Percentiles rank a stretch among this genome's conserved stretches.
Conservation (phyloP, 2,888 invertebrate genomes). For the Drosophila multiciliata region DNA sequence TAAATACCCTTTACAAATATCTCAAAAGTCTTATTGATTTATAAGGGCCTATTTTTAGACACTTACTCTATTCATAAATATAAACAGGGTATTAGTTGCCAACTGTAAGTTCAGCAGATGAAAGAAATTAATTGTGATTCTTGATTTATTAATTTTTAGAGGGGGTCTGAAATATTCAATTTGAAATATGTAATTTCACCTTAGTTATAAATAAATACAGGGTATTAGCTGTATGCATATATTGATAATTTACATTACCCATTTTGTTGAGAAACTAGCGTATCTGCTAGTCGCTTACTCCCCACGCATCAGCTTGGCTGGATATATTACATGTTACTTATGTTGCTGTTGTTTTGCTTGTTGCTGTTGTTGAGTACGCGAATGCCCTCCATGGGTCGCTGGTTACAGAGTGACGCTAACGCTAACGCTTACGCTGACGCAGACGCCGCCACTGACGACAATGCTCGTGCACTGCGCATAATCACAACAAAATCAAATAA, state of each 20-base stretch:
- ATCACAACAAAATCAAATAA: conserved; percentile 79
- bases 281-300: conserved; percentile 7
- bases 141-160: neutral
- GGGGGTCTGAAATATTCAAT: neutral
- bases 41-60: neutral
- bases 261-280: conserved; percentile 9
- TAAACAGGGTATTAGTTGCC: neutral
- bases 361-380: conserved; percentile 57
- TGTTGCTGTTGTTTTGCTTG: conserved; percentile 45
- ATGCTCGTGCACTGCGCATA: conserved; percentile 73
- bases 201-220: neutral
- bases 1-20: neutral
- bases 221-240: neutral
- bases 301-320: conserved; percentile 2
- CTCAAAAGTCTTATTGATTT: neutral
- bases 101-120: too few relatives aligned
- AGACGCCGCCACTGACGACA: conserved; percentile 26
- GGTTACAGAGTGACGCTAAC: conserved; percentile 54
- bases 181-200: neutral
- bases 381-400: conserved; percentile 80
- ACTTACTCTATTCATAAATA: neutral
- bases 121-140: neutral
- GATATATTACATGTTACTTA: conserved; percentile 36
- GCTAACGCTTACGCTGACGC: conserved; percentile 29
- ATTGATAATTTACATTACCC: neutral